These are phyloP conservation scores for Seriola rivoliana DNA, from an alignment of 2,113 vertebrate genomes.

Conservation along the genomic window DNA sequence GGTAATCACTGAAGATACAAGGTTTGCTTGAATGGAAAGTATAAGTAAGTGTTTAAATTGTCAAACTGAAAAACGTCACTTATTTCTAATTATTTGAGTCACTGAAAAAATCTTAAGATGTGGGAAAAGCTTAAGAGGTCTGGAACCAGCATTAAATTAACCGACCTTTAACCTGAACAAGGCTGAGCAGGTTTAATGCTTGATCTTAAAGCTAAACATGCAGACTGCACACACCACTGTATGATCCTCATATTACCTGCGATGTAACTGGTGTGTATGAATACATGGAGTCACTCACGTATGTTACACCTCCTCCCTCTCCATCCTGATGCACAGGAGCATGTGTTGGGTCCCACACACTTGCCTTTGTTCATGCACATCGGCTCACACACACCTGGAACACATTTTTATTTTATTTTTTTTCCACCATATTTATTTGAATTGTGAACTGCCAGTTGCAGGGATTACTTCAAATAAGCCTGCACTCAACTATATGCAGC, in stretches of 20 bases:
- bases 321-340: conserved; percentile 94
- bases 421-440: not conserved
- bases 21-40: no score
- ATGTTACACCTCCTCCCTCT: conserved; percentile 87
- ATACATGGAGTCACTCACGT: conserved; percentile 83
- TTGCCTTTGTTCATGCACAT: conserved; percentile 92
- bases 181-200: not conserved
- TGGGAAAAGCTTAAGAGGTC: no score
- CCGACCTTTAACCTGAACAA: no score
- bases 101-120: no score
- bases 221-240: not conserved
- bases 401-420: conserved; percentile 9
- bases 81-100: no score
- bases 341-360: conserved; percentile 89
- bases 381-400: conserved; percentile 92
- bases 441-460: no score
- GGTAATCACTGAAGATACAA: no score
- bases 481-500: not conserved
- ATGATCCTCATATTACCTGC: not conserved
- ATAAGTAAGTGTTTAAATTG: no score
- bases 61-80: no score
- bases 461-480: not conserved
- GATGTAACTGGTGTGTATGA: not conserved
- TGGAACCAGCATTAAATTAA: not conserved
- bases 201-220: not conserved